These are phyloP conservation scores for Australoheros facetus DNA, from an alignment of 2,797 vertebrate species.

Conservation along the genomic window DNA sequence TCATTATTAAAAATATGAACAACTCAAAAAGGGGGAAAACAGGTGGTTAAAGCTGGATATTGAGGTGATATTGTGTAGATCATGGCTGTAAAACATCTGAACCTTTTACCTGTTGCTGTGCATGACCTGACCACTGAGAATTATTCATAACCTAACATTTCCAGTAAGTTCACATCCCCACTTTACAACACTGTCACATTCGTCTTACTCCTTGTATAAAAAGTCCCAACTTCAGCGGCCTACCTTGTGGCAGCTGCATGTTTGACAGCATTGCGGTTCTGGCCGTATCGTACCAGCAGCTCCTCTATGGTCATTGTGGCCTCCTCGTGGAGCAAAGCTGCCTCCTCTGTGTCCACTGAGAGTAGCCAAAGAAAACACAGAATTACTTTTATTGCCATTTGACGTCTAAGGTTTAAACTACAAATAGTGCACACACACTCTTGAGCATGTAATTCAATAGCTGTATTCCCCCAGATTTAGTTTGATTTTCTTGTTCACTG, in stretches of 20 bases:
- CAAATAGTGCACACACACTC: not conserved
- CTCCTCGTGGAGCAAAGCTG: constrained; percentile 94
- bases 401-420: not conserved
- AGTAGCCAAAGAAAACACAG: not conserved
- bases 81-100: not conserved
- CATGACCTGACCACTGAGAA: not conserved
- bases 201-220: no score
- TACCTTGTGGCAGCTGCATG: constrained; percentile 74
- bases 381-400: not conserved
- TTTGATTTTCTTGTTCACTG: not conserved
- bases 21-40: not conserved
- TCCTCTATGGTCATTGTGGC: constrained; percentile 99
- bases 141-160: not conserved
- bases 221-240: not conserved
- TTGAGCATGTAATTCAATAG: not conserved
- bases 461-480: not conserved
- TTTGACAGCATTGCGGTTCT: constrained; percentile 89
- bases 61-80: not conserved
- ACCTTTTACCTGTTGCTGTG: not conserved
- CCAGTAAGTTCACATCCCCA: no score
- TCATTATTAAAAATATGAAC: not conserved
- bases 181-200: no score
- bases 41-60: not conserved
- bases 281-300: constrained; percentile 94
- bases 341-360: constrained; percentile 96